Base-by-base conservation (phyloP, 2,113 vertebrate genomes). In the Chitala chitala region DNA sequence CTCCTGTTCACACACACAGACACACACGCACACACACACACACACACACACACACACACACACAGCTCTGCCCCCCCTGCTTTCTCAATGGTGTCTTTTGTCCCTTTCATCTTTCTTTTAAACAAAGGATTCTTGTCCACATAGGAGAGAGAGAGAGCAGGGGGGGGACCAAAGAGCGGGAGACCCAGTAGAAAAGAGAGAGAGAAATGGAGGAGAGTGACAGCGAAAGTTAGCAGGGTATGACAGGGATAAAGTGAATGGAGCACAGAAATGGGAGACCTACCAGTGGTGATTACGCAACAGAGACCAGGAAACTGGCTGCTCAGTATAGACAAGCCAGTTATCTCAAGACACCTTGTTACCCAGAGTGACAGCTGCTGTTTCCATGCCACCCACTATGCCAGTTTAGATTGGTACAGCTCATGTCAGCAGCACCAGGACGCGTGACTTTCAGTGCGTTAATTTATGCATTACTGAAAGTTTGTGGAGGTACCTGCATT, bases 81-180 rank as follows among this genome's bases (percentile, higher is more conserved):
- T 69, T 71, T 71, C 72, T 90, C 86, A 91, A 92, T 90, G 83
- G 87, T 88, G 83, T 81, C 89, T 91, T 91, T 91, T 91, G 90
- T 91, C 89, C 81, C 88, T 89, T 90, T 89, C 85, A 88, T 89
- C 85, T 91, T 80, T 12, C 73, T 9, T 76, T 38, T 74, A 82
- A 88, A 91, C 90, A 90, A 92, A 90, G 86, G 85, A 90, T 90
- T 89, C 82, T 90, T 90, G 89, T 91, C 84, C 78, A 59, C 76
- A 77, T 79, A 59, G 42, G 36, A 72, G 33, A 26, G 63, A 51
- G 9, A 65, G 33, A 51, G 69, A 74, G 13, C 5, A 46, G 31
- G 50, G 33, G 65, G 69, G 63, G 9, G n/a, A n/a, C n/a, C n/a
- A n/a, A n/a, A n/a, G 20, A 56, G 36, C 70, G 64, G 72, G 75